Conservation (phyloP, 2,113 vertebrate species). For the Piprites chloris region DNA sequence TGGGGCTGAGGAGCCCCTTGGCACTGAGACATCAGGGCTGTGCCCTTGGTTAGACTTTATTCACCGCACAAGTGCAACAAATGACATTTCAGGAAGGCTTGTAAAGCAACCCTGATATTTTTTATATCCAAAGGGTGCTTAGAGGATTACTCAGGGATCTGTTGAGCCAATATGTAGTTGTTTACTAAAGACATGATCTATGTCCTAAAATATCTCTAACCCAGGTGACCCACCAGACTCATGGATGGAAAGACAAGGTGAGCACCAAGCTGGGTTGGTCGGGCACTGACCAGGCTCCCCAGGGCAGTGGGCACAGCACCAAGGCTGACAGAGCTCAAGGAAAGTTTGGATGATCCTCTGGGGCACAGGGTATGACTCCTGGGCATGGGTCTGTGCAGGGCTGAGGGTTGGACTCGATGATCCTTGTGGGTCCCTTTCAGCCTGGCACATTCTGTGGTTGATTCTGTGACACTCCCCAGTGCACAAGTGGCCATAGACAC, state of each 20-base stretch:
- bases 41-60: neutral
- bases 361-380: neutral
- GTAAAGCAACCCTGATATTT: neutral
- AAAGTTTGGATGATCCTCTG: neutral
- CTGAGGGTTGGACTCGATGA: neutral
- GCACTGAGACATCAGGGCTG: neutral
- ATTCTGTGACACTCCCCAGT: neutral
- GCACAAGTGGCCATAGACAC: accelerated
- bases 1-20: neutral
- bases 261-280: neutral
- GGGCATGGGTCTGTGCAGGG: neutral
- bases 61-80: neutral
- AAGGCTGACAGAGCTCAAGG: neutral
- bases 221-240: neutral
- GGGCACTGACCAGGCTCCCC: neutral
- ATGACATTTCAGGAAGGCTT: neutral
- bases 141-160: neutral
- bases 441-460: neutral
- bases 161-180: neutral
- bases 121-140: neutral
- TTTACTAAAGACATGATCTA: neutral
- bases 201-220: neutral
- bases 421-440: neutral
- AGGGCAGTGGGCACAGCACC: neutral
- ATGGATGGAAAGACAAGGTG: neutral